These are phyloP conservation scores for Salmo trutta DNA, from an alignment of 2,797 vertebrate species.

Conservation along the genomic window DNA sequence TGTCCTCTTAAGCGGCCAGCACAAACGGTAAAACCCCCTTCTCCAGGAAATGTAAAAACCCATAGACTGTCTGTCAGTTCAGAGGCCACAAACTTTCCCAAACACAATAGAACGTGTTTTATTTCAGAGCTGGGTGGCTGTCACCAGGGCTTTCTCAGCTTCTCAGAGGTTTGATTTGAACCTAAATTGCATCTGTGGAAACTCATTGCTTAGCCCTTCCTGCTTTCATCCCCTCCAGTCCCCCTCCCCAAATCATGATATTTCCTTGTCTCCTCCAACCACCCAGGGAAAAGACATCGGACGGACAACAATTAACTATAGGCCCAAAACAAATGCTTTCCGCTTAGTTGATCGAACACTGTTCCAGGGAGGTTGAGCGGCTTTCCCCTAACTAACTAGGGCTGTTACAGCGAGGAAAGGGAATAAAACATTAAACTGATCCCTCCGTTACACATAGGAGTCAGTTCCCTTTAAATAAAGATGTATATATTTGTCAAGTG, in stretches of 20 bases:
- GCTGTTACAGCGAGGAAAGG: conserved; percentile 27
- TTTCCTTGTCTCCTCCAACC: conserved; percentile 61
- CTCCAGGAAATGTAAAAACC: conserved; percentile 57
- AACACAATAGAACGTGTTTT: conserved; percentile 76
- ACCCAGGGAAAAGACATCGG: conserved; percentile 20
- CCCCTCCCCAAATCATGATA: conserved; percentile 52
- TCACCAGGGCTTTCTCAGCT: conserved; percentile 69
- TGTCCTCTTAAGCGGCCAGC: conserved; percentile 54
- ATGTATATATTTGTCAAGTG: too few species aligned
- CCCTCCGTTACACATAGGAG: neutral
- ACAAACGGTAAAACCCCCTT: conserved; percentile 67
- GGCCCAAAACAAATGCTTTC: conserved; percentile 50
- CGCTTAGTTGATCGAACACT: conserved; percentile 60
- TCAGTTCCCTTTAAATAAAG: neutral
- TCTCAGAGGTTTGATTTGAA: conserved; percentile 76
- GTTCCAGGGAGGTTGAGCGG: conserved; percentile 42
- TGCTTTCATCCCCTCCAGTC: conserved; percentile 39
- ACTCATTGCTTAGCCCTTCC: conserved; percentile 62
- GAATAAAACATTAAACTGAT: neutral
- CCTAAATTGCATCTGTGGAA: conserved; percentile 76
- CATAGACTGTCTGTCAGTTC: conserved; percentile 42
- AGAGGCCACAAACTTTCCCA: conserved; percentile 50
- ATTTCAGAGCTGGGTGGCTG: conserved; percentile 65
- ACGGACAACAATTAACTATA: conserved; percentile 36
- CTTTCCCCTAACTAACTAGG: conserved; percentile 50